A percentile compares a stretch with the other conserved stretches of the same genome.
Conservation (phyloP, 2,888 invertebrate species). For the Diadromus collaris region DNA sequence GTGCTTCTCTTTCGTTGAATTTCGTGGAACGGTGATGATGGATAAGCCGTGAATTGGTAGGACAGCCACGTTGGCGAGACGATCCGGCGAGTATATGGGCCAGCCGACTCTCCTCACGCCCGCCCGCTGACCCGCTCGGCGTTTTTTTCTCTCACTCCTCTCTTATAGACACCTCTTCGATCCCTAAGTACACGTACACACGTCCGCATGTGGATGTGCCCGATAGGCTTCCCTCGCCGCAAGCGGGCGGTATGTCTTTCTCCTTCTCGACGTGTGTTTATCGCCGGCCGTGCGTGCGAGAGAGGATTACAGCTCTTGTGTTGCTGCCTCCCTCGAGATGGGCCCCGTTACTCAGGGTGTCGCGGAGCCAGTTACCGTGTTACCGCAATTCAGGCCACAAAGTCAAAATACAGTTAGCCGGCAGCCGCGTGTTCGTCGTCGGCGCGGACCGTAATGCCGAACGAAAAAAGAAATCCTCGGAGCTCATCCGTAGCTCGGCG, state of each 20-base stretch:
- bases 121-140: constrained; percentile 16
- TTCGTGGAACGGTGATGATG: constrained; percentile 37
- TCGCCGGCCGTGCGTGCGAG: constrained; percentile 27
- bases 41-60: constrained; percentile 36
- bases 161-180: neutral
- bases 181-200: neutral
- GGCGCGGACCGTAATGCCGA: constrained; percentile 50
- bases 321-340: constrained; percentile 61
- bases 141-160: neutral
- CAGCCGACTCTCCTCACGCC: constrained; percentile 36
- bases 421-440: constrained; percentile 66
- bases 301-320: constrained; percentile 43
- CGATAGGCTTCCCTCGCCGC: constrained; percentile 45
- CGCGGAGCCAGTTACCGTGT: constrained; percentile 80
- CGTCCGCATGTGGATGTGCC: constrained; percentile 18
- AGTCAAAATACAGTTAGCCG: constrained; percentile 80
- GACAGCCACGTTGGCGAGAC: constrained; percentile 25
- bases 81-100: constrained; percentile 43
- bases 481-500: constrained; percentile 46
- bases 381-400: constrained; percentile 81
- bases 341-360: constrained; percentile 78
- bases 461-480: constrained; percentile 47
- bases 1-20: constrained; percentile 1
- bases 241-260: constrained; percentile 22
- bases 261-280: constrained; percentile 21